Evolutionary conservation across 2,797 vertebrate genomes (phyloP).

Genomic region (Nannoperca obscura): DNA sequence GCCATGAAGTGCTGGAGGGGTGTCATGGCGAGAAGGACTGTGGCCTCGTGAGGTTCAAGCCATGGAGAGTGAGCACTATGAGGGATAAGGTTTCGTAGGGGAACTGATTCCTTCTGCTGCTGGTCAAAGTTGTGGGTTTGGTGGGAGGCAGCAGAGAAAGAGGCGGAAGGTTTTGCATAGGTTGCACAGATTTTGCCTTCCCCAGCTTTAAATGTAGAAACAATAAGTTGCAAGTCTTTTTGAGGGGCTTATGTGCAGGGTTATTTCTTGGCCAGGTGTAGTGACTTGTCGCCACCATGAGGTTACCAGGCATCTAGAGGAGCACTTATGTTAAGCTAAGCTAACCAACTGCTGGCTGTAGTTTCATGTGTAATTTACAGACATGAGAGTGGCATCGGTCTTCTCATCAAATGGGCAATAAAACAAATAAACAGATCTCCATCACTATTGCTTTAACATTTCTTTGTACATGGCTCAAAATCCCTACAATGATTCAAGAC

Average conservation of each 20-base stretch:
- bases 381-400: background rate
- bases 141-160: too few relatives aligned
- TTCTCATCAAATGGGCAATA: background rate
- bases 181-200: too few relatives aligned
- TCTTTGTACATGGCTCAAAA: conserved; percentile 13
- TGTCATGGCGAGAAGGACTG: too few relatives aligned
- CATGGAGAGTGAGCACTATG: too few relatives aligned
- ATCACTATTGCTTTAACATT: conserved; percentile 16
- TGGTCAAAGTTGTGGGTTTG: too few relatives aligned
- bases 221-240: too few relatives aligned
- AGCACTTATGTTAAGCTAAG: background rate
- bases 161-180: too few relatives aligned
- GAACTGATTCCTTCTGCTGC: too few relatives aligned
- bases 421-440: background rate
- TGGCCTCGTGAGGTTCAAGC: too few relatives aligned
- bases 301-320: background rate
- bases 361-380: background rate
- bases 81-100: too few relatives aligned
- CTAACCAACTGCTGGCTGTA: background rate
- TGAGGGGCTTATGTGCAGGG: background rate
- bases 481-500: conserved; percentile 18
- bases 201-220: background rate
- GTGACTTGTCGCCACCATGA: too few relatives aligned
- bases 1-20: too few relatives aligned
- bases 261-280: background rate